Conservation (phyloP, 1,140 invertebrate genomes). For the Bathynomus jamesi region DNA sequence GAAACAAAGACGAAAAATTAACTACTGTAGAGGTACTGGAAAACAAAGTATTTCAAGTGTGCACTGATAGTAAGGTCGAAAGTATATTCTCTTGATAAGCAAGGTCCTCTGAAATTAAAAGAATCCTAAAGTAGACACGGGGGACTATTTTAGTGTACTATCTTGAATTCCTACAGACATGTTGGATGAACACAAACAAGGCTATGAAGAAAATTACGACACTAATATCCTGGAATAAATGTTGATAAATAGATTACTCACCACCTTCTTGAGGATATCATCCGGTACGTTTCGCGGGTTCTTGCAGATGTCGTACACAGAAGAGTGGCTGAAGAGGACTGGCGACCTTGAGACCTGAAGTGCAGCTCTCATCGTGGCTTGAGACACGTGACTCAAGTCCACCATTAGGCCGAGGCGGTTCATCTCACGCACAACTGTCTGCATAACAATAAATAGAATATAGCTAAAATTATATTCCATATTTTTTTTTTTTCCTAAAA, state of each 20-base stretch:
- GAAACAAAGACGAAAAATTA: too few species aligned
- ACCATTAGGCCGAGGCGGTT: constrained; percentile 47
- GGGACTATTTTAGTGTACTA: background rate
- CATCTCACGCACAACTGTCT: constrained; percentile 44
- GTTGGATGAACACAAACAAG: background rate
- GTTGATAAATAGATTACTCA: constrained; percentile 29
- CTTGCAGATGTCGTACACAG: constrained; percentile 41
- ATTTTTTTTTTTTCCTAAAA: too few species aligned
- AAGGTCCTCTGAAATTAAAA: background rate
- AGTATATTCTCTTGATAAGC: background rate
- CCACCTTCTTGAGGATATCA: constrained; percentile 41
- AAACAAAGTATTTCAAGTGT: too few species aligned
- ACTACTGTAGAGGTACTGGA: too few species aligned
- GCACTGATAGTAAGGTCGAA: background rate
- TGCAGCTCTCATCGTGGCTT: constrained; percentile 43
- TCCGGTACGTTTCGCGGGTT: constrained; percentile 45
- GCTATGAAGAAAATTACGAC: background rate
- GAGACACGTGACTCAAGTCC: constrained; percentile 45
- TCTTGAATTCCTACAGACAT: background rate
- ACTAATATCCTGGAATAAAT: background rate
- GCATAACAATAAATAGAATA: too few species aligned
- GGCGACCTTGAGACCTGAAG: constrained; percentile 41
- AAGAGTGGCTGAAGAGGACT: constrained; percentile 46
- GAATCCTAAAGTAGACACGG: background rate
- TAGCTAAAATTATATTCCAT: too few species aligned